phyloP scores from a whole-genome alignment of 2,888 invertebrate species.

The Drosophila anceps region DNA sequence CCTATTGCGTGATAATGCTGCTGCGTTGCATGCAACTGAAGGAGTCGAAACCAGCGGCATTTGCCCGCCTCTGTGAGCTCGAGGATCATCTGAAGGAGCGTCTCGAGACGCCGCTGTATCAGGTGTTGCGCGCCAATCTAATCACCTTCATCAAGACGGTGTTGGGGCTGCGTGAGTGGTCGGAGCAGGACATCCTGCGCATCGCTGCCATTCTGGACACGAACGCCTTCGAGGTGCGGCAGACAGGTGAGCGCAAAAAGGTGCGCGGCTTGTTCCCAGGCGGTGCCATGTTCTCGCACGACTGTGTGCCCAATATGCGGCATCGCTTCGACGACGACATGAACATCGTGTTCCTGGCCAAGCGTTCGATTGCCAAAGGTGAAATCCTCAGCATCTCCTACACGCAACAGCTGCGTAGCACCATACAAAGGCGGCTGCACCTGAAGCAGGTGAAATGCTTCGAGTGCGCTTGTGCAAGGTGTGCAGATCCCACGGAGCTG shows the following conservation, averaged over 20 bases:
- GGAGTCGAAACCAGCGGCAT: constrained; percentile 86
- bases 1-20: constrained; percentile 89
- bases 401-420: constrained; percentile 90
- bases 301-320: constrained; percentile 90
- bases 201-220: constrained; percentile 90
- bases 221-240: constrained; percentile 89
- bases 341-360: constrained; percentile 88
- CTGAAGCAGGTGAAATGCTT: constrained; percentile 89
- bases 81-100: constrained; percentile 88
- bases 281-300: constrained; percentile 90
- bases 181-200: constrained; percentile 87
- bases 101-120: constrained; percentile 87
- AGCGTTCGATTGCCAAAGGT: constrained; percentile 88
- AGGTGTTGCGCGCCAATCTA: constrained; percentile 87
- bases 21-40: constrained; percentile 89
- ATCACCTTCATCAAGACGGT: constrained; percentile 88
- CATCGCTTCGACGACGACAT: constrained; percentile 89
- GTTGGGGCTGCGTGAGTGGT: constrained; percentile 86
- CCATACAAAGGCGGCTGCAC: constrained; percentile 88
- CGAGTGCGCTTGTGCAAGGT: constrained; percentile 89
- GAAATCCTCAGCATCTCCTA: constrained; percentile 89
- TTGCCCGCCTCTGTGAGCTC: constrained; percentile 71
- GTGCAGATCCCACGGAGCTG: constrained; percentile 90
- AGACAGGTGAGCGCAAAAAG: constrained; percentile 84
- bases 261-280: constrained; percentile 89